Percentiles rank a stretch among this genome's conserved stretches.
phyloP scores from a whole-genome alignment of 2,888 invertebrate species.

The Synanthedon tipuliformis region DNA sequence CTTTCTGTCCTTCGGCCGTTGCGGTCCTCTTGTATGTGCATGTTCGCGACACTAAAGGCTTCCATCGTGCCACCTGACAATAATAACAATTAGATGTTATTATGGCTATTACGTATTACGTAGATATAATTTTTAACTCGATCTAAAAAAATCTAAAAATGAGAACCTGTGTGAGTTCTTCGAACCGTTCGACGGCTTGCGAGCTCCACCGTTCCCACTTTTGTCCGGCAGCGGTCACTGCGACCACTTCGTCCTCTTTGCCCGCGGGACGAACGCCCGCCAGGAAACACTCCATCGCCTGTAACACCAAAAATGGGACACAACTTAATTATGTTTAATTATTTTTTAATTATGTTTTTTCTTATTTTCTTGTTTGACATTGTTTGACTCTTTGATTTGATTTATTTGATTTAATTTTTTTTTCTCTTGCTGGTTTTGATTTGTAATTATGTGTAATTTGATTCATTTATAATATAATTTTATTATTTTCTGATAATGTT shows the following conservation, averaged over 20 bases:
- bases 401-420: too few relatives aligned
- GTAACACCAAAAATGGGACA: slow-evolving; percentile 17
- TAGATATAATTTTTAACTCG: too few relatives aligned
- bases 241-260: slow-evolving; percentile 16
- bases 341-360: too few relatives aligned
- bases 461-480: too few relatives aligned
- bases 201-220: slow-evolving; percentile 71
- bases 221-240: slow-evolving; percentile 31
- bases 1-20: slow-evolving; percentile 66
- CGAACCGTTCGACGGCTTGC: slow-evolving; percentile 74
- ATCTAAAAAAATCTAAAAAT: too few relatives aligned
- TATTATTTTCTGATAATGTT: too few relatives aligned
- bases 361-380: too few relatives aligned
- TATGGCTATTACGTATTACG: too few relatives aligned
- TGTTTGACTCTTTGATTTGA: too few relatives aligned
- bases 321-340: too few relatives aligned
- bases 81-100: background rate
- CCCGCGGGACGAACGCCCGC: slow-evolving; percentile 75
- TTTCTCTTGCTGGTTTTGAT: too few relatives aligned
- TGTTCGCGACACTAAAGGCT: slow-evolving; percentile 79
- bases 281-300: slow-evolving; percentile 90
- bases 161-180: slow-evolving; percentile 74
- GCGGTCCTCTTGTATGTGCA: slow-evolving; percentile 75
- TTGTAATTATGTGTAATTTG: too few relatives aligned
- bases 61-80: slow-evolving; percentile 79